These are phyloP conservation scores for Sarcophaga variegata DNA, from an alignment of 2,888 invertebrate genomes.

Conservation along the genomic window DNA sequence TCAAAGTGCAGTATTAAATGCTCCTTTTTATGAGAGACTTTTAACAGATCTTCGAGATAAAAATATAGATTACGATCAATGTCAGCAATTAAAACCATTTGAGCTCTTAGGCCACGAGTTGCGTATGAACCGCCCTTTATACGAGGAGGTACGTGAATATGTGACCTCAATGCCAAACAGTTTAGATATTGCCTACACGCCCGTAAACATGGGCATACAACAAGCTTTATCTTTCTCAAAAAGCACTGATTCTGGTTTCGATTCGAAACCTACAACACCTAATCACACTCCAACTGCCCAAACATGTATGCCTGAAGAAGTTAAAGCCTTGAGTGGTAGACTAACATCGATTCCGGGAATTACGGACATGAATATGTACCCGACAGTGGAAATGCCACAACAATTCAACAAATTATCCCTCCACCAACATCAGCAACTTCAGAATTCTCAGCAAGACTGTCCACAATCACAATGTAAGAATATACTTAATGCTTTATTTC, in stretches of 20 bases:
- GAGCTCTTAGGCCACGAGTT: constrained; percentile 84
- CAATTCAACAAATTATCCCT: constrained; percentile 48
- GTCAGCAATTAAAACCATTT: constrained; percentile 84
- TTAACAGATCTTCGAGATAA: constrained; percentile 83
- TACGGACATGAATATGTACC: constrained; percentile 81
- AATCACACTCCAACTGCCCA: constrained; percentile 69
- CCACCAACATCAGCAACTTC: neutral
- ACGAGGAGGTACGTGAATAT: constrained; percentile 84
- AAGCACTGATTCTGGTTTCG: constrained; percentile 80
- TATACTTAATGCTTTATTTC: neutral
- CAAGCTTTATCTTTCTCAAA: constrained; percentile 74
- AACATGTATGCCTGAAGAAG: constrained; percentile 63
- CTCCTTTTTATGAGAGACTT: constrained; percentile 84
- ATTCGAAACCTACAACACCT: constrained; percentile 80
- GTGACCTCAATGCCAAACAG: constrained; percentile 81
- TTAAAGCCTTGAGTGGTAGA: constrained; percentile 75
- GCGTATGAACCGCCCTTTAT: constrained; percentile 83
- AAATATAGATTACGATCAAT: constrained; percentile 83
- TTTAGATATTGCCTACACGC: constrained; percentile 72
- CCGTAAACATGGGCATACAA: constrained; percentile 58
- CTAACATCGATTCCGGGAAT: constrained; percentile 78
- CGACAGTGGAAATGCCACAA: constrained; percentile 70
- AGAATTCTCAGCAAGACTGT: neutral
- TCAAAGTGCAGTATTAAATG: constrained; percentile 85
- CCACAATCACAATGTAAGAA: constrained; percentile 32